Conservation (phyloP, 2,113 vertebrate genomes). For the Leucosticte australis region DNA sequence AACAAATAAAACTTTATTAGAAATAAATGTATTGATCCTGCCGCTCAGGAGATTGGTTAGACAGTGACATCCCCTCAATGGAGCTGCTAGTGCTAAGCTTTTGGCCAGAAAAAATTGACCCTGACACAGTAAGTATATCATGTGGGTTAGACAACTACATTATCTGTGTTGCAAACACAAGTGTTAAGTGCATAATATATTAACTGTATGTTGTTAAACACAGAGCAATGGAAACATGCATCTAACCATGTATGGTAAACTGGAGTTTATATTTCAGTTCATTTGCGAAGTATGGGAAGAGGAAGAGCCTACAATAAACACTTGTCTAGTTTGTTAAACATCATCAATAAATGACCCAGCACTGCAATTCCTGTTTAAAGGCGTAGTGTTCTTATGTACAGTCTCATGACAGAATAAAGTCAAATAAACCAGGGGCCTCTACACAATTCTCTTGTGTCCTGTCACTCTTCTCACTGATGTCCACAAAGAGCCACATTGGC, state of each 20-base stretch:
- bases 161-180: background rate
- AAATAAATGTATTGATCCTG: background rate
- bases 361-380: background rate
- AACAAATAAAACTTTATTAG: background rate
- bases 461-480: background rate
- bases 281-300: background rate
- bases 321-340: conserved; percentile 49
- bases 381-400: background rate
- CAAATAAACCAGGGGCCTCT: background rate
- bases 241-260: background rate
- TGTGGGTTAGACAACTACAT: background rate
- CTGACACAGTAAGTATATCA: background rate
- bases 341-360: conserved; percentile 20
- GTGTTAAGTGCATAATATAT: conserved; percentile 16
- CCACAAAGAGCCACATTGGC: background rate
- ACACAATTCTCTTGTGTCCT: background rate
- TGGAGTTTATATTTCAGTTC: background rate
- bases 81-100: background rate
- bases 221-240: background rate
- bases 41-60: background rate
- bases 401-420: background rate
- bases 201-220: background rate
- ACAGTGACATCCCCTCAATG: rapidly evolving
- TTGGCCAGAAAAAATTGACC: background rate
- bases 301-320: conserved; percentile 45